A percentile compares a stretch with the other conserved stretches of the same genome.
phyloP scores from a whole-genome alignment of 2,888 invertebrate genomes.

The Scaptomyza tumidula region DNA sequence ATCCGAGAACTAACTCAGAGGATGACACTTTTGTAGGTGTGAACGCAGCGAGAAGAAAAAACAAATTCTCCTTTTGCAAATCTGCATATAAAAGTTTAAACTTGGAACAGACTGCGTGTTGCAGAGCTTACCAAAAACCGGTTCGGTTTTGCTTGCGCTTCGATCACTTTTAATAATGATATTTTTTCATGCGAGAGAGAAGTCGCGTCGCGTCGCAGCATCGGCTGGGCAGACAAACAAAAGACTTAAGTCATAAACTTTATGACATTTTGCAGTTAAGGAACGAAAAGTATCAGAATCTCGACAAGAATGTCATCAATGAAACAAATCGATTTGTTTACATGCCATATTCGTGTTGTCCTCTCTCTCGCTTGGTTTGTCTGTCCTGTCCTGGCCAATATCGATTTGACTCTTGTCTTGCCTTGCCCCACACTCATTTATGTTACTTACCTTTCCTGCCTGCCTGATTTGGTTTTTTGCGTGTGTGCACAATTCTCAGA shows the following conservation, averaged over 20 bases:
- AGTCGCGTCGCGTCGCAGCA: neutral
- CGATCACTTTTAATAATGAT: conserved; percentile 73
- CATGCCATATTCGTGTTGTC: conserved; percentile 63
- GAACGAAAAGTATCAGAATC: conserved; percentile 56
- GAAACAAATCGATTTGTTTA: conserved; percentile 84
- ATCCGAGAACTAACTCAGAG: conserved; percentile 33
- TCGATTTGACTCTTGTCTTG: conserved; percentile 72
- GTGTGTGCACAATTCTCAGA: conserved; percentile 67
- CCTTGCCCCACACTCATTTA: conserved; percentile 59
- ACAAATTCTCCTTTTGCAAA: conserved; percentile 30
- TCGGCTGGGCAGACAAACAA: conserved; percentile 66
- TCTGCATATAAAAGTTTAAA: conserved; percentile 59
- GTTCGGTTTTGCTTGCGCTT: conserved; percentile 35
- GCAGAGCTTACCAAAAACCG: conserved; percentile 40
- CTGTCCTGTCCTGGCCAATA: conserved; percentile 50
- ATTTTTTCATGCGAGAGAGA: conserved; percentile 53
- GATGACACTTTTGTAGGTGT: conserved; percentile 83
- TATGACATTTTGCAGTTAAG: conserved; percentile 81
- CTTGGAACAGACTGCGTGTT: conserved; percentile 24
- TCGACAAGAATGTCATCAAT: conserved; percentile 83
- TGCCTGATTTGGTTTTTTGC: neutral
- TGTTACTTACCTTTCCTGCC: conserved; percentile 62
- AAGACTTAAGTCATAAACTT: conserved; percentile 84
- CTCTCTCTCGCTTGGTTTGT: conserved; percentile 9
- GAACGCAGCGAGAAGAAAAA: conserved; percentile 63